phyloP scores from a whole-genome alignment of 2,797 vertebrate species.

The Buceros bicornis region DNA sequence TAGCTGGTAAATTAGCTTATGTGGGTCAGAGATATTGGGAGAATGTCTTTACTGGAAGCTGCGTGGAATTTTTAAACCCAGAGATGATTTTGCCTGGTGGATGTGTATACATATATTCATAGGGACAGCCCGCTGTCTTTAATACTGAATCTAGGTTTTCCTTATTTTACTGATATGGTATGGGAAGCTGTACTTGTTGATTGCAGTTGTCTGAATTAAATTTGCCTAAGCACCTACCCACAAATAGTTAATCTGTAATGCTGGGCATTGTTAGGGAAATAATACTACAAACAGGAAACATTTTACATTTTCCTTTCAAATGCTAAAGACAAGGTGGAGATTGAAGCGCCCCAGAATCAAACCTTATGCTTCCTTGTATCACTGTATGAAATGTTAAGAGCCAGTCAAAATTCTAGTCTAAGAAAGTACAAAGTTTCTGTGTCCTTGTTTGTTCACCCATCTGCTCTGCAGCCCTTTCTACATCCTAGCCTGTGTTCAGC shows the following conservation, averaged over 20 bases:
- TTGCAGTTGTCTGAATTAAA: background rate
- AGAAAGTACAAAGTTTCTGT: constrained; percentile 37
- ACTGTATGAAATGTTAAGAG: background rate
- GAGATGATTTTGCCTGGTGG: background rate
- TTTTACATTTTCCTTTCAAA: constrained; percentile 56
- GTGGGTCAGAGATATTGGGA: background rate
- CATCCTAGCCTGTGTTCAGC: background rate
- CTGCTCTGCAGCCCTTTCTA: constrained; percentile 58
- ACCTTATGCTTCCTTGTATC: background rate
- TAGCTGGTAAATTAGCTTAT: background rate
- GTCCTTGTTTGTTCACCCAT: constrained; percentile 58
- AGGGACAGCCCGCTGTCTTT: background rate
- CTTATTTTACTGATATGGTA: background rate
- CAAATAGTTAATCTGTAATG: constrained; percentile 40
- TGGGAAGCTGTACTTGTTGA: background rate
- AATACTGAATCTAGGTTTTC: background rate
- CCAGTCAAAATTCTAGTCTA: constrained; percentile 3
- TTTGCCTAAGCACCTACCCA: background rate
- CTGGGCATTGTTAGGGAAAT: background rate
- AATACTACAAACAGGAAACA: constrained; percentile 3
- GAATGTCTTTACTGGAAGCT: background rate
- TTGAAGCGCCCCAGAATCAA: constrained; percentile 7
- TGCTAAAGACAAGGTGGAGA: constrained; percentile 26
- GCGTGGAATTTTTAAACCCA: background rate
- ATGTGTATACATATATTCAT: background rate